Base-by-base conservation (phyloP, 2,797 vertebrate genomes). In the Chrosomus eos region DNA sequence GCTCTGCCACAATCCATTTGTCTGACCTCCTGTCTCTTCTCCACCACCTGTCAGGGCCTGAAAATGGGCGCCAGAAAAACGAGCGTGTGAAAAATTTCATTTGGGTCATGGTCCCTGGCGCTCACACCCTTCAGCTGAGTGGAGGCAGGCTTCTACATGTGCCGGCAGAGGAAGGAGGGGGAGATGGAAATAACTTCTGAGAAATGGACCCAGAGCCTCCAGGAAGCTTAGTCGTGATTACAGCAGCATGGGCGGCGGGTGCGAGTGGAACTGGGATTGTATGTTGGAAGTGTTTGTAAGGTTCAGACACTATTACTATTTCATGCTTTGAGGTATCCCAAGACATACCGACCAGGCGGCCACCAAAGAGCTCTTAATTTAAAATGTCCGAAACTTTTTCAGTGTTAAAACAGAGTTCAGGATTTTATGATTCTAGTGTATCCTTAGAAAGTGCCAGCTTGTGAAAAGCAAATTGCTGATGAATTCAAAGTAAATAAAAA, bases 11-110 rank as follows among this genome's bases (percentile, higher is more conserved):
- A 2, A 67, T 80, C 13, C 23, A 23, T 36, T 23, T 53, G 11
- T 28, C 72, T 55, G 72, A 83, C n/a, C 82, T 83, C n/a, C 14
- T 19, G n/a, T 74, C 16, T 55, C 33, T 68, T 45, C 62, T 68
- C 18, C 3, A 2, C 62, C 72, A 76, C 73, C 73, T 83, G 70
- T 82, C 82, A 68, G 33, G 62, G 73, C 45, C 60, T 67, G 82
- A 83, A 83, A 83, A 83, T 76, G 72, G 82, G 33, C 72, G 58
- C 45, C 19, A 58, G 60, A 90, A 81, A 88, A 84, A 88, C 86
- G 89, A 90, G 43, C 3, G 4, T 83, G 82, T 77, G 45, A 76
- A 55, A 55, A 93, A 91, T 91, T 90, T 93, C 91, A 93, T 93
- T 92, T 89, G 80, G 89, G 85, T 81, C 87, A 86, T 36, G 83